Percentiles rank a stretch among this genome's conserved stretches.
Conservation (phyloP, 1,140 invertebrate genomes). For the Glomeris maerens region DNA sequence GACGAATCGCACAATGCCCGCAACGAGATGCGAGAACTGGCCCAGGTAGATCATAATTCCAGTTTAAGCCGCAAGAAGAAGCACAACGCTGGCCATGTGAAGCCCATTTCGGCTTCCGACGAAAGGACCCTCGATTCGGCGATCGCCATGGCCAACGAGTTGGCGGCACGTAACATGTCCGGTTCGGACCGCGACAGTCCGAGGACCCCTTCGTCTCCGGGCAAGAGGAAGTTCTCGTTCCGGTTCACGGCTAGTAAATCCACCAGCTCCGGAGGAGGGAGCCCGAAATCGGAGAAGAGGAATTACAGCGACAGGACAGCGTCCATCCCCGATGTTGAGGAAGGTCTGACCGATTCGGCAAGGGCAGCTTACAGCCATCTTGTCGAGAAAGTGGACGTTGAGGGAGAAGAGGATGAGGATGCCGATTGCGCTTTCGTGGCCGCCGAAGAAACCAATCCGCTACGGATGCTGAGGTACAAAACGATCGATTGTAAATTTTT, state of each 20-base stretch:
- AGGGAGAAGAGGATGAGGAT: background rate
- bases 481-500: too few relatives aligned
- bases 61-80: slow-evolving; percentile 8
- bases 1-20: slow-evolving; percentile 51
- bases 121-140: slow-evolving; percentile 84
- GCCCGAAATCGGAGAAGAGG: slow-evolving; percentile 51
- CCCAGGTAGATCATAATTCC: slow-evolving; percentile 17
- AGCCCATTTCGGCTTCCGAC: slow-evolving; percentile 86
- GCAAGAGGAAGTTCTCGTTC: slow-evolving; percentile 72
- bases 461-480: slow-evolving; percentile 58
- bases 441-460: slow-evolving; percentile 45
- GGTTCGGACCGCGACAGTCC: slow-evolving; percentile 40
- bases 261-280: slow-evolving; percentile 38
- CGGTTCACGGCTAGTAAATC: slow-evolving; percentile 43
- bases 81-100: slow-evolving; percentile 38
- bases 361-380: slow-evolving; percentile 82
- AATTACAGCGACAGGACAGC: slow-evolving; percentile 81
- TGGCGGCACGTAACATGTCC: slow-evolving; percentile 68
- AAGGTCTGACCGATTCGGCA: slow-evolving; percentile 42
- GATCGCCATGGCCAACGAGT: slow-evolving; percentile 83
- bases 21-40: slow-evolving; percentile 58
- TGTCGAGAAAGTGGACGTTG: slow-evolving; percentile 51
- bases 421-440: slow-evolving; percentile 7
- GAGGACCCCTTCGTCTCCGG: slow-evolving; percentile 56
- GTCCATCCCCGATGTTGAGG: slow-evolving; percentile 77